Evolutionary conservation across 1,140 invertebrate genomes (phyloP).

Genomic region (Macrobrachium rosenbergii): DNA sequence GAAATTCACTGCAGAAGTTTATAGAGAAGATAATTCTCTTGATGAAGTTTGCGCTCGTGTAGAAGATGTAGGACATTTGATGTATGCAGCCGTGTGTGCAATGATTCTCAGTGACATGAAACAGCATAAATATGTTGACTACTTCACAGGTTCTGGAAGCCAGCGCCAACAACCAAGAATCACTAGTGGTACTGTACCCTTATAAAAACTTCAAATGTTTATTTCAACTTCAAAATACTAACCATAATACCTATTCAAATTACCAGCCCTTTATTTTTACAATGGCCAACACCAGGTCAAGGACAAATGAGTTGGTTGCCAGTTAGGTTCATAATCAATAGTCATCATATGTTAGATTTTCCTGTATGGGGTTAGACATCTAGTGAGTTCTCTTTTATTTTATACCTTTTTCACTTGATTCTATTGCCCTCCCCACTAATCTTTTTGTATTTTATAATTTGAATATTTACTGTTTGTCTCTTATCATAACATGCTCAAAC

Average conservation of each 20-base stretch:
- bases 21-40: conserved; percentile 30
- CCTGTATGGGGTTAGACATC: too few species aligned
- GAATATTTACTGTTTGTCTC: too few species aligned
- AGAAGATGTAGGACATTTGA: conserved; percentile 50
- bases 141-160: conserved; percentile 27
- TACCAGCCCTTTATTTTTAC: too few species aligned
- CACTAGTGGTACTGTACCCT: conserved; percentile 17
- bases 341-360: too few species aligned
- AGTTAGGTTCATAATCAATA: too few species aligned
- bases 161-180: conserved; percentile 28
- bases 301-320: too few species aligned
- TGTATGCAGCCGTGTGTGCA: conserved; percentile 54
- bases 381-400: too few species aligned
- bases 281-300: too few species aligned
- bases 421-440: too few species aligned
- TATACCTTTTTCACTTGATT: too few species aligned
- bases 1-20: conserved; percentile 41
- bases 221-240: not conserved
- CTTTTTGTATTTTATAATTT: too few species aligned
- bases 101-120: conserved; percentile 57
- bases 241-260: not conserved
- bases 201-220: not conserved
- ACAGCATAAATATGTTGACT: conserved; percentile 52
- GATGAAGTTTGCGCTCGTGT: conserved; percentile 48
- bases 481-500: too few species aligned